A percentile compares a stretch with the other conserved stretches of the same genome.
Evolutionary conservation across 92 coral and sea anemone genomes (phyloP).

Genomic region (Parazoanthus darwini): DNA sequence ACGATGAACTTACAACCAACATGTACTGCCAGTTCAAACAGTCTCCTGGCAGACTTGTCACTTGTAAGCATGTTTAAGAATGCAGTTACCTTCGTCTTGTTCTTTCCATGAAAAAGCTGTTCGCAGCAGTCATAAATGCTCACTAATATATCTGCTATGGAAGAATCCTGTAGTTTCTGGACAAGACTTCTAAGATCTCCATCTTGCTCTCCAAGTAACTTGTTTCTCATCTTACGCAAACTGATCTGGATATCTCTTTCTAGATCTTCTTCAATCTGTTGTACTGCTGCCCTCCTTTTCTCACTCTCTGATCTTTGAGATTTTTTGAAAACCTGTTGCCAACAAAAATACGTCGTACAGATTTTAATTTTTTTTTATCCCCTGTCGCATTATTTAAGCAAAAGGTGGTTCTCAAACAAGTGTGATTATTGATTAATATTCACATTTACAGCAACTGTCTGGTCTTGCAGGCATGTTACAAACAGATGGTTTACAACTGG

Average conservation of each 20-base stretch:
- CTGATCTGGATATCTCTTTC: conserved; percentile 67
- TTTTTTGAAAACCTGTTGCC: conserved; percentile 65
- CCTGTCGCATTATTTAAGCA: too few species aligned
- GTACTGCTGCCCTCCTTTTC: conserved; percentile 57
- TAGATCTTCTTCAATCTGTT: conserved; percentile 61
- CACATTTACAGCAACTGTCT: too few species aligned
- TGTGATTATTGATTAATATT: too few species aligned
- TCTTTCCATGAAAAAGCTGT: conserved; percentile 53
- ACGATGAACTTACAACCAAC: conserved; percentile 62
- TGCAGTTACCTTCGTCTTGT: conserved; percentile 37
- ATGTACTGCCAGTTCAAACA: conserved; percentile 73
- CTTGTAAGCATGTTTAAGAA: conserved; percentile 51
- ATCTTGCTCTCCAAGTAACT: conserved; percentile 67
- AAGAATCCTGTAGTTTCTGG: conserved; percentile 59
- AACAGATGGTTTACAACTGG: too few species aligned
- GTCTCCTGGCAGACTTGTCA: conserved; percentile 55
- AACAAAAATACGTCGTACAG: background rate
- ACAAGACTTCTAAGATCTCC: conserved; percentile 77
- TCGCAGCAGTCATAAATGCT: conserved; percentile 67
- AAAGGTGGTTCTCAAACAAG: too few species aligned
- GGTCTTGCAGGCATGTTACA: too few species aligned
- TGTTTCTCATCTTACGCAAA: conserved; percentile 67
- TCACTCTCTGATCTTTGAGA: conserved; percentile 71
- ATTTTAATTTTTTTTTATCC: too few species aligned
- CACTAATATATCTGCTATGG: conserved; percentile 62